Base-by-base conservation (phyloP, 2,113 vertebrate species). In the Oncorhynchus clarkii region DNA sequence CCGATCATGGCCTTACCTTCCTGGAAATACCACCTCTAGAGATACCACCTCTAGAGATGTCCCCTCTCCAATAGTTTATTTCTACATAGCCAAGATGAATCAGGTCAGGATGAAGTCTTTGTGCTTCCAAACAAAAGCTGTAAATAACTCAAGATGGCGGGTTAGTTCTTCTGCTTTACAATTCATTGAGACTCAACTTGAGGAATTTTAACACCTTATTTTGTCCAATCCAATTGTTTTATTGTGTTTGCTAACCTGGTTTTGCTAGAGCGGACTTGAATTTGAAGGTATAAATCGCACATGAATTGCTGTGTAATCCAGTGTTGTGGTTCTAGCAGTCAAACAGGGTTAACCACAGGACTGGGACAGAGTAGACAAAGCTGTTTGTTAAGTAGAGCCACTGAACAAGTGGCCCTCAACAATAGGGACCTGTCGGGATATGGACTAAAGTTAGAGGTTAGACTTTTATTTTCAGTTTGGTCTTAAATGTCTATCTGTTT, bases 311-410 rank as follows among this genome's bases (percentile, higher is more conserved):
- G 67, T 66, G 62, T 89, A 90, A 92, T 89, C 88, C 85, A 2
- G 20, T n/a, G 70, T 83, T 92, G 87, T 92, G 92, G 77, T 92
- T 89, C 74, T 81, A 84, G 79, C 9, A 45, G 39, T 91, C 88
- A 86, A 88, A 91, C 90, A 91, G 73, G 77, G 86, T 86, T 90
- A 92, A 92, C 90, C 90, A 88, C 79, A 11, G 80, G 49, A 8
- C 54, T 49, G 65, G 69, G 75, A 74, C 64, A 48, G 31, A 75
- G 70, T 69, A 73, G 72, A 86, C 78, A 84, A 77, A 45, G 29
- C 66, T 80, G 82, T 84, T 88, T 80, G 82, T 88, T 88, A 87
- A 84, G 73, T 57, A 78, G 76, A 45, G 39, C 39, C 39, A 12
- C 39, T 45, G 39, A 45, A 51, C 59, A 60, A 69, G 65, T n/a